phyloP scores from a whole-genome alignment of 64 coral and sea anemone species.

The Acropora tenuis region DNA sequence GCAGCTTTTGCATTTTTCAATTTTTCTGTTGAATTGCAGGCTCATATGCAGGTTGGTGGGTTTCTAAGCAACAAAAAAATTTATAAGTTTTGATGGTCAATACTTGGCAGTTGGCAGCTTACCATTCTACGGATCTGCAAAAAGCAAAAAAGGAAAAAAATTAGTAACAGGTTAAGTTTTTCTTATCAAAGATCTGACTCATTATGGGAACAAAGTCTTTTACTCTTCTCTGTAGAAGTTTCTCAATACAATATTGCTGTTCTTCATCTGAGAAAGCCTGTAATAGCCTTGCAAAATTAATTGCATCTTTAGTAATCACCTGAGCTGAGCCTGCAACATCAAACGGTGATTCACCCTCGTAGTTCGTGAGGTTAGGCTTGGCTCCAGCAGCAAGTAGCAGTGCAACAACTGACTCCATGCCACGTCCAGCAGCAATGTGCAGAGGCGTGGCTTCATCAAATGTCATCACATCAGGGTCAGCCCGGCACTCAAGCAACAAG shows the following conservation, averaged over 20 bases:
- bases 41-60: no score
- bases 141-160: background rate
- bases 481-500: constrained; percentile 74
- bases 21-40: no score
- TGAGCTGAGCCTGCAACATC: constrained; percentile 53
- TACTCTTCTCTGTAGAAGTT: background rate
- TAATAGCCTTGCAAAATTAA: constrained; percentile 2
- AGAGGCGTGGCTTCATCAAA: constrained; percentile 81
- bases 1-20: no score
- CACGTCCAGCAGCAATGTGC: constrained; percentile 88
- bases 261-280: constrained; percentile 36
- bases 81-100: background rate
- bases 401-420: constrained; percentile 67
- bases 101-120: background rate
- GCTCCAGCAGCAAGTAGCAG: constrained; percentile 86
- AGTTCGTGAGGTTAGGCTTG: constrained; percentile 63
- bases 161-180: background rate
- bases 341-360: constrained; percentile 68
- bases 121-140: constrained; percentile 30
- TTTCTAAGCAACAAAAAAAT: no score
- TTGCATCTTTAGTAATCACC: constrained; percentile 49
- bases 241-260: background rate
- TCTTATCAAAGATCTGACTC: background rate
- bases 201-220: background rate
- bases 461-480: constrained; percentile 68